Conservation (phyloP, 2,797 vertebrate species). For the Bryconaethiops microstoma region DNA sequence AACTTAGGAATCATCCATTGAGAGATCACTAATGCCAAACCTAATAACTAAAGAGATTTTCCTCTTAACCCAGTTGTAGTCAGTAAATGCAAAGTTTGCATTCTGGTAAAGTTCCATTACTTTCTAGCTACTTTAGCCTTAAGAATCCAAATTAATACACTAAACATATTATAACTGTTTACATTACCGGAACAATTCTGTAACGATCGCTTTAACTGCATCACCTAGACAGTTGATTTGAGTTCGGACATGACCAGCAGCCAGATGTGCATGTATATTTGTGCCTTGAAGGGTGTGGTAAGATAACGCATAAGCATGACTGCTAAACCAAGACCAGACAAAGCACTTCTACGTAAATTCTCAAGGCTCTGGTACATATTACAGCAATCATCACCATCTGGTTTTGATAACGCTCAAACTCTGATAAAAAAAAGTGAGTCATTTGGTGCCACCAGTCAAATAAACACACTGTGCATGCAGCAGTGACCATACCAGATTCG, state of each 20-base stretch:
- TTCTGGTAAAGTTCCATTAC: too few relatives aligned
- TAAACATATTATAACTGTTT: too few relatives aligned
- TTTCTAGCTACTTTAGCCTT: too few relatives aligned
- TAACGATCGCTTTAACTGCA: not conserved
- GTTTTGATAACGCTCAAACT: not conserved
- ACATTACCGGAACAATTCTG: too few relatives aligned
- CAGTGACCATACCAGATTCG: not conserved
- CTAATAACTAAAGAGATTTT: too few relatives aligned
- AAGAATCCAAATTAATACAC: too few relatives aligned
- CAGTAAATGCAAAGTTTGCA: too few relatives aligned
- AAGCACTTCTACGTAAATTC: not conserved
- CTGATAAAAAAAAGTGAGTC: not conserved
- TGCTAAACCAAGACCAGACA: not conserved
- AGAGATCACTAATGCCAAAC: not conserved
- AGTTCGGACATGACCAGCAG: not conserved
- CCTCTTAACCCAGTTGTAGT: too few relatives aligned
- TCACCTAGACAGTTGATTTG: not conserved
- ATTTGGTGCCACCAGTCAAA: not conserved
- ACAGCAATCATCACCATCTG: not conserved
- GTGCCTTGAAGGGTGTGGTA: not conserved
- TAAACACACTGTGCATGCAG: not conserved
- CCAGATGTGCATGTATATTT: not conserved
- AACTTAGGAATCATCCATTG: not conserved
- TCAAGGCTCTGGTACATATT: not conserved
- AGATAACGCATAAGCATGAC: not conserved